Conservation (phyloP, 1,140 invertebrate genomes). For the Tenebrio molitor region DNA sequence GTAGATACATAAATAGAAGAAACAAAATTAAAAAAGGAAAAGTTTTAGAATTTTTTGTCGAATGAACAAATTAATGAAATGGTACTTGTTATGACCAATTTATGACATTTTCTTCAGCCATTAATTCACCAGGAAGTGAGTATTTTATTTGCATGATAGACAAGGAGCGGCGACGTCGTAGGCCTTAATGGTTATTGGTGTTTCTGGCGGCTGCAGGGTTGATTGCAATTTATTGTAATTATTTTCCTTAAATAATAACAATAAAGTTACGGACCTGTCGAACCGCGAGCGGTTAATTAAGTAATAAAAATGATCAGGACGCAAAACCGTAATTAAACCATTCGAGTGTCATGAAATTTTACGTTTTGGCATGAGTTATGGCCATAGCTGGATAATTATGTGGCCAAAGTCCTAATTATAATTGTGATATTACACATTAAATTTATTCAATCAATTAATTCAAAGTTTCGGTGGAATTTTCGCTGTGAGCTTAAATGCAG, state of each 20-base stretch:
- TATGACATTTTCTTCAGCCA: no score
- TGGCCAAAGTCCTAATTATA: conserved; percentile 1
- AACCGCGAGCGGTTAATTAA: conserved; percentile 36
- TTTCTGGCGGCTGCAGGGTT: background rate
- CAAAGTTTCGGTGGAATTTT: no score
- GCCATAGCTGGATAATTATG: conserved; percentile 11
- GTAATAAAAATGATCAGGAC: conserved; percentile 15
- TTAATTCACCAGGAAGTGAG: no score
- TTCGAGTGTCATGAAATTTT: conserved; percentile 22
- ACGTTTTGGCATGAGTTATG: conserved; percentile 22
- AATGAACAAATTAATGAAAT: no score
- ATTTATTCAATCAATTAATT: background rate
- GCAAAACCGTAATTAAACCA: conserved; percentile 24
- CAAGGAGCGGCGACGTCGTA: background rate
- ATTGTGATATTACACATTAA: conserved; percentile 21
- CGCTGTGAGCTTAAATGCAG: no score
- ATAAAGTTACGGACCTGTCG: conserved; percentile 23
- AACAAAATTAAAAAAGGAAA: no score
- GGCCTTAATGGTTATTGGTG: background rate
- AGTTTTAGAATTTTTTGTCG: background rate
- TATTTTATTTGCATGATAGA: background rate
- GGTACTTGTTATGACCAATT: no score
- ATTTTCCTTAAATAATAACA: conserved; percentile 32
- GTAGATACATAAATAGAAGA: no score
- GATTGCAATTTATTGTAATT: conserved; percentile 35